A percentile compares a stretch with the other conserved stretches of the same genome.
These are phyloP conservation scores for Ceratina calcarata DNA, from an alignment of 1,140 invertebrate species.

Conservation along the genomic window DNA sequence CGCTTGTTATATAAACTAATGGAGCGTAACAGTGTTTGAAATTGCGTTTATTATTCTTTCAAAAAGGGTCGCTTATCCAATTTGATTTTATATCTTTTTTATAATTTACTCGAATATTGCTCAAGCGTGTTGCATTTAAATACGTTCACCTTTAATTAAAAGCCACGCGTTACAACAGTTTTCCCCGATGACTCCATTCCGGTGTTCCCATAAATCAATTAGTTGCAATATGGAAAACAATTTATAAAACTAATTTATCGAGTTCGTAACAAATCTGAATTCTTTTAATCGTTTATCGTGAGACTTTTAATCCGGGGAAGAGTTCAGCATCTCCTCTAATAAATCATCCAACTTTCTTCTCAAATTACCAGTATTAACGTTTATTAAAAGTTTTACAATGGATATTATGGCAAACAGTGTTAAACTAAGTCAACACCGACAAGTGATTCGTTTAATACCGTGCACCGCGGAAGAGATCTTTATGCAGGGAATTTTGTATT, in stretches of 20 bases:
- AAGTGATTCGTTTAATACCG: constrained; percentile 8
- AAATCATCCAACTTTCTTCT: neutral
- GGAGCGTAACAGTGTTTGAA: too few species aligned
- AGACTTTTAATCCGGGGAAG: neutral
- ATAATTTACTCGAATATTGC: too few species aligned
- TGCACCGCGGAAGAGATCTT: neutral
- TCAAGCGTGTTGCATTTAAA: too few species aligned
- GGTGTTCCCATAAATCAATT: neutral
- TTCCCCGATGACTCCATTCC: too few species aligned
- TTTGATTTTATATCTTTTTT: too few species aligned
- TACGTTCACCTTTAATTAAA: neutral
- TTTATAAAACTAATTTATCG: neutral
- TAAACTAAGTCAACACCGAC: neutral
- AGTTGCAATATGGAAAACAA: neutral
- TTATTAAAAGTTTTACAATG: constrained; percentile 19
- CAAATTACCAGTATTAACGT: constrained; percentile 11
- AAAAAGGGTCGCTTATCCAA: too few species aligned
- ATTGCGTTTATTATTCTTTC: too few species aligned
- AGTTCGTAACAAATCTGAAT: neutral
- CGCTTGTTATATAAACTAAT: too few species aligned
- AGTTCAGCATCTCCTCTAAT: neutral
- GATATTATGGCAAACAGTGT: constrained; percentile 2
- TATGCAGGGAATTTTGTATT: neutral
- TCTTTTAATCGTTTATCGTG: neutral
- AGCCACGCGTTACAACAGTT: too few species aligned